Percentiles rank a stretch among this genome's conserved stretches.
These are phyloP conservation scores for Halictus rubicundus DNA, from an alignment of 1,140 invertebrate species.

Conservation along the genomic window DNA sequence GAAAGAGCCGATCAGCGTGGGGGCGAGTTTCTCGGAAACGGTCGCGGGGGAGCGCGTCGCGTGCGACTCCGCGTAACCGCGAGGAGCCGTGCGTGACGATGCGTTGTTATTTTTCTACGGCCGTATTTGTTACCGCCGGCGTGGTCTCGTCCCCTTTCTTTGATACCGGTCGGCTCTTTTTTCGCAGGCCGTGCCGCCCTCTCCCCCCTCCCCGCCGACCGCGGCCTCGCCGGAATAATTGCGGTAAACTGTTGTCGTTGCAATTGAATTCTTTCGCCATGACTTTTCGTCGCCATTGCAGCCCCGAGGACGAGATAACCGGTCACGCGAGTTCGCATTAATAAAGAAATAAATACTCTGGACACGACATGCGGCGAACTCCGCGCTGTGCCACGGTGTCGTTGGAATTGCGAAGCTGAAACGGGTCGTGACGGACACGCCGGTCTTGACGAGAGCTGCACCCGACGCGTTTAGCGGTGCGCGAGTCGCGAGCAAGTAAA, in stretches of 20 bases:
- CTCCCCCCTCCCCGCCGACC: too few relatives aligned
- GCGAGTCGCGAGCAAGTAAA: too few relatives aligned
- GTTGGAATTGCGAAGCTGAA: too few relatives aligned
- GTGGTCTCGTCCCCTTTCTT: neutral
- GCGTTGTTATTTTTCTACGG: constrained; percentile 16
- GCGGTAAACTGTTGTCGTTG: neutral
- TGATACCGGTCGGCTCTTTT: constrained; percentile 14
- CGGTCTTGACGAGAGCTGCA: too few relatives aligned
- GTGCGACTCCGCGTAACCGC: constrained; percentile 22
- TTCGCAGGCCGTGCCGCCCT: neutral
- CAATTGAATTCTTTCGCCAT: neutral
- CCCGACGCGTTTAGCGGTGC: too few relatives aligned
- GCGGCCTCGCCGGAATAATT: too few relatives aligned
- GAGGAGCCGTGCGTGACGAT: constrained; percentile 30
- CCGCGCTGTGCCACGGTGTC: too few relatives aligned
- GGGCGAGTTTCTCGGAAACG: constrained; percentile 24
- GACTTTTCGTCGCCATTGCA: neutral
- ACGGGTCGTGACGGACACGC: too few relatives aligned
- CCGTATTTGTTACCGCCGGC: neutral
- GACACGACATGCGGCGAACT: too few relatives aligned
- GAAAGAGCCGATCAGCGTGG: neutral
- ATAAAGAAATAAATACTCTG: too few relatives aligned
- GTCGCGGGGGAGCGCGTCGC: constrained; percentile 10
- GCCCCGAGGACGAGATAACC: neutral
- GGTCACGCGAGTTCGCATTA: neutral